These are phyloP conservation scores for Colletes collaris DNA, from an alignment of 2,888 invertebrate genomes.

Conservation along the genomic window DNA sequence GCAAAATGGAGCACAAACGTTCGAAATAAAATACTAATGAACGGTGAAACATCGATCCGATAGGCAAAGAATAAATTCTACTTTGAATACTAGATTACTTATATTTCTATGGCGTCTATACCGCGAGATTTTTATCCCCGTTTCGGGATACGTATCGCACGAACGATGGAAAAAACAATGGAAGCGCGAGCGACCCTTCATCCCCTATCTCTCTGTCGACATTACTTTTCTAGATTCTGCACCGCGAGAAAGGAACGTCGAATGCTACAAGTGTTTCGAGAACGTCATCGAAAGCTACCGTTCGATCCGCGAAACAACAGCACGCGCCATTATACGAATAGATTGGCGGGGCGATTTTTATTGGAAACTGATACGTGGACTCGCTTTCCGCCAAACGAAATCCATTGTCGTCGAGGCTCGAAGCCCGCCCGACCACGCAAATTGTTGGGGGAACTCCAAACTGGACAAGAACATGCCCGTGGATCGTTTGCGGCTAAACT, in stretches of 20 bases:
- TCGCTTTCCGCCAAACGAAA: slow-evolving; percentile 32
- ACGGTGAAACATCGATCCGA: too few relatives aligned
- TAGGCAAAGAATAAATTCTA: too few relatives aligned
- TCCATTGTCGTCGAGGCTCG: slow-evolving; percentile 32
- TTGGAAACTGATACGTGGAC: slow-evolving; percentile 44
- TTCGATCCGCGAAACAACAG: slow-evolving; percentile 16
- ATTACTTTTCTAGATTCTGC: background rate
- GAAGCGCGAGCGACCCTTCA: too few relatives aligned
- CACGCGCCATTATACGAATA: slow-evolving; percentile 27
- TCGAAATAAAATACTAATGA: background rate
- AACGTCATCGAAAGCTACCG: slow-evolving; percentile 18
- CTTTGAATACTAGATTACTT: too few relatives aligned
- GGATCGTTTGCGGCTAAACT: slow-evolving; percentile 47
- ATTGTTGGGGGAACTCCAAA: slow-evolving; percentile 41
- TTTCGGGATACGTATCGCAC: too few relatives aligned
- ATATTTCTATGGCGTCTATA: too few relatives aligned
- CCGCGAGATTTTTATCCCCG: too few relatives aligned
- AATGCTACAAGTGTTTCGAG: background rate
- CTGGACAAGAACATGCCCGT: slow-evolving; percentile 40
- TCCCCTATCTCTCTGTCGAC: background rate
- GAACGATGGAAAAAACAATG: too few relatives aligned
- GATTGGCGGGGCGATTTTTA: slow-evolving; percentile 35
- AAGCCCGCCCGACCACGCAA: slow-evolving; percentile 33
- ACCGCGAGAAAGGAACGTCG: background rate
- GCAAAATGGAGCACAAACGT: background rate